Percentiles rank a stretch among this genome's conserved stretches.
These are phyloP conservation scores for Chloroceryle inda DNA, from an alignment of 2,797 vertebrate genomes.

Conservation along the genomic window DNA sequence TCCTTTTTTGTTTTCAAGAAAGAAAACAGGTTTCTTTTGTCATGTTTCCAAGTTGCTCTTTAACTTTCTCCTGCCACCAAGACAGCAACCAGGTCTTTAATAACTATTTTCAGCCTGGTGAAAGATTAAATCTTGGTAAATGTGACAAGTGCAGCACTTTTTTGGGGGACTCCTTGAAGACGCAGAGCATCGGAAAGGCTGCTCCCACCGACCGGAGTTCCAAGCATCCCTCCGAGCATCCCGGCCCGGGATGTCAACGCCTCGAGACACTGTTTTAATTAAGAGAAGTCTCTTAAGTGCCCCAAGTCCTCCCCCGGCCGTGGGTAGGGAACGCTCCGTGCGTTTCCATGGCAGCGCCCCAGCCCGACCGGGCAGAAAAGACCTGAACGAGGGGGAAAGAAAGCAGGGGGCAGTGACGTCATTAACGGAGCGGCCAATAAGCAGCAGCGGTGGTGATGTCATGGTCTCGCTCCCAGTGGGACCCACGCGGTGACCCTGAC, in stretches of 20 bases:
- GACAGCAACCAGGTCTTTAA: neutral
- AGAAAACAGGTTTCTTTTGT: neutral
- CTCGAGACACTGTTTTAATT: accelerated
- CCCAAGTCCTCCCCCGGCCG: accelerated
- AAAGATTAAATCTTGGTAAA: neutral
- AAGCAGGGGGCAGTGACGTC: slow-evolving; percentile 83
- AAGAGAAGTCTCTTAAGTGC: accelerated
- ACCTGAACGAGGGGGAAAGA: neutral
- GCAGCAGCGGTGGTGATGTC: slow-evolving; percentile 89
- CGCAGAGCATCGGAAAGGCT: accelerated
- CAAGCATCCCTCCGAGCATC: neutral
- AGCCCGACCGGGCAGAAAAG: slow-evolving; percentile 70
- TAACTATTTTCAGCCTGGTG: accelerated
- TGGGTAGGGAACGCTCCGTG: slow-evolving; percentile 68
- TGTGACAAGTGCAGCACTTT: accelerated
- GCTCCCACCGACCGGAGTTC: neutral
- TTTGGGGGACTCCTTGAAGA: neutral
- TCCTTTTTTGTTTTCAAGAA: neutral
- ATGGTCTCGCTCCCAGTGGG: slow-evolving; percentile 58
- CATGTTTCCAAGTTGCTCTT: neutral
- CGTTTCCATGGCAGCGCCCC: slow-evolving; percentile 87
- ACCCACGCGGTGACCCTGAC: neutral
- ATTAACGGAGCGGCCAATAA: slow-evolving; percentile 86
- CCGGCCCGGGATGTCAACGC: accelerated
- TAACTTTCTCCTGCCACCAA: neutral